Base-by-base conservation (phyloP, 2,113 vertebrate species). In the Alligator sinensis region DNA sequence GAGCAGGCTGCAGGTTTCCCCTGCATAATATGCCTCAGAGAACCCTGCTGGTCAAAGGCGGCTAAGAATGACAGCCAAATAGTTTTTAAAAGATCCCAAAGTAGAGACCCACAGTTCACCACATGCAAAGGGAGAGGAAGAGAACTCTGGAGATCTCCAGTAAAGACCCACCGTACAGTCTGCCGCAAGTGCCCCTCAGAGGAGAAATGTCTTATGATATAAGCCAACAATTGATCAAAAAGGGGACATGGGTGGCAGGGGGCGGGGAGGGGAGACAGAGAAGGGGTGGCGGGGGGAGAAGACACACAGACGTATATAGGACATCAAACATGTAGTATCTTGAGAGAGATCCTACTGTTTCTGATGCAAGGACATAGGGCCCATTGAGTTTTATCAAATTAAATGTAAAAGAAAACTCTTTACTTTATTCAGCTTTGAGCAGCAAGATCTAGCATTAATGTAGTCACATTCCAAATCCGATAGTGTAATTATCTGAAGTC, bases 401-500 rank as follows among this genome's bases (percentile, higher is more conserved):
- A 86, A 93, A 90, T 12, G 19, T 76, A 92, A 88, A 95, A 82
- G 91, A 74, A 21, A 91, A 78, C 34, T 16, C 92, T 97, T 98
- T 98, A 99, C 99, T 98, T 99, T 99, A 97, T 99, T 99, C 63
- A 99, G 98, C 95, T 99, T 99, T 77, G 99, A 99, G 96, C 99
- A 99, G 98, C 99, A 99, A 3, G 99, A 98, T 95, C 99, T 97
- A 25, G 99, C 99, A 1, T 99, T 99, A 94, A 99, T 99, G 97
- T 99, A 99, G 97, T 99, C 99, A 96, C 99, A 99, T 97, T 99
- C 99, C 95, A 99, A 98, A 98, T 99, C 99, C 70, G 99, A 99
- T 21, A 99, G 88, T 5, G 99, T 99, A 94, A 99, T 99, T 88
- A 99, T 99, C 99, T 99, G 97, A 90, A 38, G 19, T 38, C 25